A percentile compares a stretch with the other conserved stretches of the same genome.
Evolutionary conservation across 2,113 vertebrate genomes (phyloP).

Genomic region (Thamnophis sirtalis): DNA sequence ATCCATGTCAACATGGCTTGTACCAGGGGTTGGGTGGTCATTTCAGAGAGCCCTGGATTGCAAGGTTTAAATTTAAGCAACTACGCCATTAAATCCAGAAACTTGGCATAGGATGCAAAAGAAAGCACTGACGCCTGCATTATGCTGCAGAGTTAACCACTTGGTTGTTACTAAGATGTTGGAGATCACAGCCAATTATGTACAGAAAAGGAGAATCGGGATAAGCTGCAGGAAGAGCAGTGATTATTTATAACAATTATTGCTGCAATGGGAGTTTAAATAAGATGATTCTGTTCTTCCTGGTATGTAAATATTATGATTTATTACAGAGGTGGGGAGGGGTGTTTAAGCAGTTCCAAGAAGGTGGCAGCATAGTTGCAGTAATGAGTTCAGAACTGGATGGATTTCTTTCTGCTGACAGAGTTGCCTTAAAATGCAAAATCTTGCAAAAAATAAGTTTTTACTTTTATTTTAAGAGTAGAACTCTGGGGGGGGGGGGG

Average conservation of each 20-base stretch:
- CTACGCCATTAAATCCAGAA: not conserved
- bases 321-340: not conserved
- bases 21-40: not conserved
- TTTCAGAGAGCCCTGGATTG: not conserved
- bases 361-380: not conserved
- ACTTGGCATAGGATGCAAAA: not conserved
- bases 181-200: not conserved
- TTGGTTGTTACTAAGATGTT: not conserved
- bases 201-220: not conserved
- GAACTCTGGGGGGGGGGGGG: no score
- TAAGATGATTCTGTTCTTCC: no score
- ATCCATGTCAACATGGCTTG: not conserved
- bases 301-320: not conserved
- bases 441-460: not conserved
- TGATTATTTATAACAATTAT: not conserved
- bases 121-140: not conserved
- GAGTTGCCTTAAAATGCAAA: not conserved
- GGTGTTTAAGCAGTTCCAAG: not conserved
- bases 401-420: not conserved
- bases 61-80: not conserved
- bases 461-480: not conserved
- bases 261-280: not conserved
- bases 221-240: not conserved
- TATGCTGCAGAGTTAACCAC: not conserved
- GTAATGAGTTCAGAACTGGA: not conserved